Evolutionary conservation across 2,113 vertebrate species (phyloP).

Genomic region (Sprattus sprattus): DNA sequence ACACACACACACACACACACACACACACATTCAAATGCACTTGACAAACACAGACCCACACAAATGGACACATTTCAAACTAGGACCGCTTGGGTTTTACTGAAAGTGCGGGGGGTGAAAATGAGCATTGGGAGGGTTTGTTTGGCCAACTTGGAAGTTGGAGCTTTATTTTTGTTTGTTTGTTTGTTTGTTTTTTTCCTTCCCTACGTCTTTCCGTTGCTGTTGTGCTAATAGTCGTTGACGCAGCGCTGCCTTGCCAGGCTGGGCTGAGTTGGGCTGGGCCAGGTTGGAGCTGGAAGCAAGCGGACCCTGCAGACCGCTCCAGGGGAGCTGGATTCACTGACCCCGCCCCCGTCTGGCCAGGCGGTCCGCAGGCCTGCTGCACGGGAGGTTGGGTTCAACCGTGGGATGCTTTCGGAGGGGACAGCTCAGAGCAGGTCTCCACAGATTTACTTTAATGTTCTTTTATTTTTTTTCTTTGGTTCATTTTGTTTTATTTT

Average conservation of each 20-base stretch:
- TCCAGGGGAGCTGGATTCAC: neutral
- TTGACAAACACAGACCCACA: constrained; percentile 18
- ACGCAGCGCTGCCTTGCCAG: neutral
- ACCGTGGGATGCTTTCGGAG: neutral
- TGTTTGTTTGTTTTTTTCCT: neutral
- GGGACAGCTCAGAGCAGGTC: neutral
- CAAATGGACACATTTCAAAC: constrained; percentile 50
- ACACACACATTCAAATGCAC: constrained; percentile 35
- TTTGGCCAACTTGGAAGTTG: constrained; percentile 10
- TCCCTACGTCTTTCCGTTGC: neutral
- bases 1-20: constrained; percentile 43
- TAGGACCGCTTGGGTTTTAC: constrained; percentile 23
- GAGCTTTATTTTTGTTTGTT: neutral
- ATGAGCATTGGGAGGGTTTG: neutral
- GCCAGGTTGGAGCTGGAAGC: neutral
- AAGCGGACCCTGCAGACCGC: neutral
- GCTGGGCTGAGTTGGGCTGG: neutral
- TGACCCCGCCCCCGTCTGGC: neutral
- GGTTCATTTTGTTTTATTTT: constrained; percentile 45
- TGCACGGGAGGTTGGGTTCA: neutral
- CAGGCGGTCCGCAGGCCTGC: neutral
- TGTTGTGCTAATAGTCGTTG: constrained; percentile 32
- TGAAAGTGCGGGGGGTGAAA: neutral
- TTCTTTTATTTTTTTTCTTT: constrained; percentile 47
- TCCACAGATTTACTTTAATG: neutral